Conservation (phyloP, 2,113 vertebrate genomes). For the Halcyon malimbica region DNA sequence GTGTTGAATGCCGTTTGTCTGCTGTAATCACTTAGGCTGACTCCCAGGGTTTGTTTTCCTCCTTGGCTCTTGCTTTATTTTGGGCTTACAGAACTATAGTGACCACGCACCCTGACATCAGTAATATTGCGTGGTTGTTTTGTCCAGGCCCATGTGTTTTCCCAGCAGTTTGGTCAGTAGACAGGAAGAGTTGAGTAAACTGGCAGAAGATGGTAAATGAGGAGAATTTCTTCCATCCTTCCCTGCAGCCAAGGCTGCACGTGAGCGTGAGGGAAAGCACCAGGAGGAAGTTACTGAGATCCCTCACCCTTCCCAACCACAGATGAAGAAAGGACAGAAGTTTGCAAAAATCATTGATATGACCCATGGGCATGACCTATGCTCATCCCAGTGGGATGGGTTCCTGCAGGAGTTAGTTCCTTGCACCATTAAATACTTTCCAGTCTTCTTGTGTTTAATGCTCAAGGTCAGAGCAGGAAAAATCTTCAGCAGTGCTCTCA, state of each 20-base stretch:
- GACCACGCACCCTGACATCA: neutral
- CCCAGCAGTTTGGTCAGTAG: neutral
- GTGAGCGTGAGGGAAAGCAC: neutral
- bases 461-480: neutral
- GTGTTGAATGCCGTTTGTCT: neutral
- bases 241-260: rapidly evolving
- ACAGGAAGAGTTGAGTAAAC: neutral
- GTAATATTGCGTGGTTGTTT: neutral
- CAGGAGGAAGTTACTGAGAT: neutral
- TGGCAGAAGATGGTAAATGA: neutral
- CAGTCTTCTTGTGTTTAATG: neutral
- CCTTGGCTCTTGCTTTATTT: neutral
- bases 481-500: neutral
- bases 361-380: too few species aligned
- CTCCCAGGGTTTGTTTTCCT: neutral
- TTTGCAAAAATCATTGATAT: neutral
- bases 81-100: neutral
- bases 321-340: neutral
- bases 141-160: neutral
- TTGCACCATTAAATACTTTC: neutral
- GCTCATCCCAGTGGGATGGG: neutral
- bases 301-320: neutral
- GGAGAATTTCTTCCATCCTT: neutral
- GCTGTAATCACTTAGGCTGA: neutral
- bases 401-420: neutral